Evolutionary conservation across 2,888 invertebrate species (phyloP).

Genomic region (Parapristionchus giblindavisi): DNA sequence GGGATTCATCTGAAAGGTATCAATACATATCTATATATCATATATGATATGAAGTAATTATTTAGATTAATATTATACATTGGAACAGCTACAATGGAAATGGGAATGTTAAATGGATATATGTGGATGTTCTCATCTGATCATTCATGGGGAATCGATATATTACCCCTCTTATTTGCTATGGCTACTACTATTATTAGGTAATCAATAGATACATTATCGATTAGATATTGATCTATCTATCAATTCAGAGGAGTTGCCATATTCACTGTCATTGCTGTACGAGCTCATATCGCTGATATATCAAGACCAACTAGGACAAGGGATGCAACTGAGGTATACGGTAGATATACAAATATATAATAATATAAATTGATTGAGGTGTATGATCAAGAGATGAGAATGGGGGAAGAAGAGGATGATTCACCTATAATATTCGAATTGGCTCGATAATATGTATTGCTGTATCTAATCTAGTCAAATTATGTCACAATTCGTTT

Average conservation of each 20-base stretch:
- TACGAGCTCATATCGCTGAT: slow-evolving; percentile 47
- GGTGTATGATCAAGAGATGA: slow-evolving; percentile 50
- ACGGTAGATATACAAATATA: not conserved
- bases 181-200: slow-evolving; percentile 36
- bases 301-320: slow-evolving; percentile 45
- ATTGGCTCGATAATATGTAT: slow-evolving; percentile 40
- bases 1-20: slow-evolving; percentile 32
- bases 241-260: slow-evolving; percentile 41
- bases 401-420: slow-evolving; percentile 47
- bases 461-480: not conserved
- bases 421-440: slow-evolving; percentile 59
- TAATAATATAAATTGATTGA: not conserved
- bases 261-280: slow-evolving; percentile 49
- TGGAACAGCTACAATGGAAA: slow-evolving; percentile 53
- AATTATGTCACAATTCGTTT: not conserved
- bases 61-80: slow-evolving; percentile 52
- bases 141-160: slow-evolving; percentile 51
- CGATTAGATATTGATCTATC: not conserved
- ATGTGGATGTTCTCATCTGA: slow-evolving; percentile 53
- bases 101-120: slow-evolving; percentile 55
- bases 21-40: not conserved
- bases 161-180: slow-evolving; percentile 44
- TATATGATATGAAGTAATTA: slow-evolving; percentile 38
- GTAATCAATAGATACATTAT: slow-evolving; percentile 41
- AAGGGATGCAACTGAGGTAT: slow-evolving; percentile 51